Evolutionary conservation across 2,797 vertebrate genomes (phyloP).

Genomic region (Lagocephalus sceleratus): DNA sequence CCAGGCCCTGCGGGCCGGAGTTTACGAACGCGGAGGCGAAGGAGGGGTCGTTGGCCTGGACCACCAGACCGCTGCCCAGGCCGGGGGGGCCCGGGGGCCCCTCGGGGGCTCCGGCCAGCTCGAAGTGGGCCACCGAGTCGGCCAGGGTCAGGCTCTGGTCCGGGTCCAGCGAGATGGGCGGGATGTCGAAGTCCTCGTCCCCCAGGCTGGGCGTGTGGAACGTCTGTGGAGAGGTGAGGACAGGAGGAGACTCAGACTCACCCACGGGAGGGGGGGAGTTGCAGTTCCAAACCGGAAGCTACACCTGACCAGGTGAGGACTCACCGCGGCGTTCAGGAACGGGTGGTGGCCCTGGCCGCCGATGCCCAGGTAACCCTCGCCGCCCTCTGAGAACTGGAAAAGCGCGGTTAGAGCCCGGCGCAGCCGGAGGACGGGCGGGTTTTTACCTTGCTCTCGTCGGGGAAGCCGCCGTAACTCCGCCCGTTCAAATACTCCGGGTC

Average conservation of each 20-base stretch:
- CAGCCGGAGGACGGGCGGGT: too few species aligned
- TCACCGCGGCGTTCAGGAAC: constrained; percentile 85
- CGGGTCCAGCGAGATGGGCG: constrained; percentile 88
- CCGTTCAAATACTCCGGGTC: constrained; percentile 72
- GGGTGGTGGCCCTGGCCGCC: constrained; percentile 76
- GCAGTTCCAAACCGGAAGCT: too few species aligned
- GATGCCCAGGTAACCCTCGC: constrained; percentile 82
- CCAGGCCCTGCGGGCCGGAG: constrained; percentile 71
- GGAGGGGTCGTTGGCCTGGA: constrained; percentile 75
- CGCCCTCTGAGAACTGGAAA: constrained; percentile 80
- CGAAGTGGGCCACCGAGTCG: constrained; percentile 86
- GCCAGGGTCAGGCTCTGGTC: constrained; percentile 83
- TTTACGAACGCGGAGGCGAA: constrained; percentile 79
- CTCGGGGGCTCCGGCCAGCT: constrained; percentile 67
- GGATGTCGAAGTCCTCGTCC: constrained; percentile 94
- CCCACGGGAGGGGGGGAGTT: too few species aligned
- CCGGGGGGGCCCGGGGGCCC: constrained; percentile 70
- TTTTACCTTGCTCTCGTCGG: constrained; percentile 71
- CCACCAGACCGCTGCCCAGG: constrained; percentile 72
- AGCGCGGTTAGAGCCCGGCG: too few species aligned
- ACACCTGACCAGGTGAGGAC: too few species aligned
- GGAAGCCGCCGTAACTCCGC: constrained; percentile 63
- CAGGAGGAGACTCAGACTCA: background rate
- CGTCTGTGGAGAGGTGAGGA: constrained; percentile 68
- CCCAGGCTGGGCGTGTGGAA: constrained; percentile 92